phyloP scores from a whole-genome alignment of 1,140 invertebrate species.

The Conus betulinus region DNA sequence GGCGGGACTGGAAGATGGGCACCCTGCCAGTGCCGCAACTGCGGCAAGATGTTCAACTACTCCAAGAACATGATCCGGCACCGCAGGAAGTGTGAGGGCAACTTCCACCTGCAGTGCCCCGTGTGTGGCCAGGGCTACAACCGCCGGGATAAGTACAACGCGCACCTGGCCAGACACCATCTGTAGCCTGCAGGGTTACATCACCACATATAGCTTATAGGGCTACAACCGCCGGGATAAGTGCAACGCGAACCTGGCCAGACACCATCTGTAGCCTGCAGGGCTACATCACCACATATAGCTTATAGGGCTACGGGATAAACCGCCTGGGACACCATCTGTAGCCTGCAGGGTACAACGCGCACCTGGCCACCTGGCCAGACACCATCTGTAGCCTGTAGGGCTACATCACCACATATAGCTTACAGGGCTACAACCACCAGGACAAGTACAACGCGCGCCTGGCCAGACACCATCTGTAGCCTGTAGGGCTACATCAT shows the following conservation, averaged over 20 bases:
- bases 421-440: neutral
- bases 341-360: too few relatives aligned
- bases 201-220: neutral
- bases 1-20: neutral
- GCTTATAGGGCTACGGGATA: constrained; percentile 5
- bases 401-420: too few relatives aligned
- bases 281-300: too few relatives aligned
- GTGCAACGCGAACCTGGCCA: constrained; percentile 7
- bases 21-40: constrained; percentile 30
- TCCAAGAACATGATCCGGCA: constrained; percentile 33
- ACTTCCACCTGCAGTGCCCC: constrained; percentile 31
- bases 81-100: constrained; percentile 33
- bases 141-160: constrained; percentile 23
- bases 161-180: constrained; percentile 13
- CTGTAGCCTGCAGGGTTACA: too few relatives aligned
- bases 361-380: too few relatives aligned
- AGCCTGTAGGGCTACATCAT: neutral
- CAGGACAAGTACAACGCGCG: constrained; percentile 23
- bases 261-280: neutral
- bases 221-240: constrained; percentile 14
- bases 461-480: neutral
- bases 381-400: too few relatives aligned
- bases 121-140: constrained; percentile 23
- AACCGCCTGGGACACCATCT: neutral
- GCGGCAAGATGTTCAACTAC: constrained; percentile 33